Base-by-base conservation (phyloP, 2,113 vertebrate genomes). In the Laterallus jamaicensis region DNA sequence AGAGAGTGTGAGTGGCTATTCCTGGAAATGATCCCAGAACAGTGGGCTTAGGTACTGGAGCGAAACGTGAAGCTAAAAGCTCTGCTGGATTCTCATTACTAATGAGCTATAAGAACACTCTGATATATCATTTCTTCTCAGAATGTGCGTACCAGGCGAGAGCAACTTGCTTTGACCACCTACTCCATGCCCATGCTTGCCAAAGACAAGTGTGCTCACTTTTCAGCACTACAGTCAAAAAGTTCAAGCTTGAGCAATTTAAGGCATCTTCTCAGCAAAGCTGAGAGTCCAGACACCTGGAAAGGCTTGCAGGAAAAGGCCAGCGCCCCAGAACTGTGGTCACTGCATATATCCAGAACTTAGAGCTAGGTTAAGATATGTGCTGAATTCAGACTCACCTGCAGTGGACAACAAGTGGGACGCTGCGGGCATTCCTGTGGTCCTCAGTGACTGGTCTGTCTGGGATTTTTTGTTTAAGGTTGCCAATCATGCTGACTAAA, bases 331-430 rank as follows among this genome's bases (percentile, higher is more conserved):
- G 60, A 84, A 67, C 10, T 28, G 44, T 16, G 37, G 15, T 66
- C 82, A 31, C 14, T 58, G 5, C 3, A 4, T 35, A 39, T 11
- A 74, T 15, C 28, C 59, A 86, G 52, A 93, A 31, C 7, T 25
- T 14, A 66, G 74, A 86, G 56, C 16, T 44, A 25, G 14, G 22
- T 71, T 79, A 70, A 63, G 11, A 4, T 11, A 15, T 5, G 6
- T 35, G 21, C 8, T 32, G 67, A 59, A 47, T 63, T 37, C 54
- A 56, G 50, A 97, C 98, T 95, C 81, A 99, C 99, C 98, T 75
- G 98, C 99, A 99, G 96, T 99, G 99, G 58, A 99, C 70, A 11
- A 99, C 87, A 3, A 99, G 42, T 0, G 98, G 97, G 4, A 90
- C 35, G 3, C 20, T 96, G 67, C 64, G 98, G 44, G 91, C 96